phyloP scores from a whole-genome alignment of 2,113 vertebrate genomes.

The Meriones unguiculatus region DNA sequence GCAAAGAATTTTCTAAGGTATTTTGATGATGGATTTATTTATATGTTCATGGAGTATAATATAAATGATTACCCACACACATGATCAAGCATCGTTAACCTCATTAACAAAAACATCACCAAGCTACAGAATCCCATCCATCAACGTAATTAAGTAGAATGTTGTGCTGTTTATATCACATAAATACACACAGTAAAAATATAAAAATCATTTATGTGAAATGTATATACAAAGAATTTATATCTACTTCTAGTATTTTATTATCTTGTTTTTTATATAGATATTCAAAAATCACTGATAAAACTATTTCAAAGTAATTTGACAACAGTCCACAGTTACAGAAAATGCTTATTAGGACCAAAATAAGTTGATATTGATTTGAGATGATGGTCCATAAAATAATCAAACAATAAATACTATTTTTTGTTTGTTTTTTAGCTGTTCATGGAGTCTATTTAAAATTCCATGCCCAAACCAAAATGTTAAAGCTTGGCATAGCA shows the following conservation, averaged over 20 bases:
- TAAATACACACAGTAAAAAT: neutral
- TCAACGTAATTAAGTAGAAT: neutral
- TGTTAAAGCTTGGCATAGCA: neutral
- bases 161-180: neutral
- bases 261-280: neutral
- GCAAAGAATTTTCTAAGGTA: neutral
- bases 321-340: conserved; percentile 66
- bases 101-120: neutral
- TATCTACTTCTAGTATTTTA: conserved; percentile 20
- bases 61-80: neutral
- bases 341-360: conserved; percentile 75
- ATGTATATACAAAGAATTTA: neutral
- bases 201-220: neutral
- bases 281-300: conserved; percentile 63
- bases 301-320: conserved; percentile 76
- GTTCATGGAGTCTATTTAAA: neutral
- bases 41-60: neutral
- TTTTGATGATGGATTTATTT: conserved; percentile 24
- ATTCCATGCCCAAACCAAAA: neutral
- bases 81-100: conserved; percentile 28
- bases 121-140: neutral
- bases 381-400: conserved; percentile 38
- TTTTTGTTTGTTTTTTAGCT: neutral
- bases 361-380: conserved; percentile 66
- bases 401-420: conserved; percentile 15